Evolutionary conservation across 2,797 vertebrate species (phyloP), one percentile per base, ranked within the genome.

Genomic region (Spinus olivaceus): DNA sequence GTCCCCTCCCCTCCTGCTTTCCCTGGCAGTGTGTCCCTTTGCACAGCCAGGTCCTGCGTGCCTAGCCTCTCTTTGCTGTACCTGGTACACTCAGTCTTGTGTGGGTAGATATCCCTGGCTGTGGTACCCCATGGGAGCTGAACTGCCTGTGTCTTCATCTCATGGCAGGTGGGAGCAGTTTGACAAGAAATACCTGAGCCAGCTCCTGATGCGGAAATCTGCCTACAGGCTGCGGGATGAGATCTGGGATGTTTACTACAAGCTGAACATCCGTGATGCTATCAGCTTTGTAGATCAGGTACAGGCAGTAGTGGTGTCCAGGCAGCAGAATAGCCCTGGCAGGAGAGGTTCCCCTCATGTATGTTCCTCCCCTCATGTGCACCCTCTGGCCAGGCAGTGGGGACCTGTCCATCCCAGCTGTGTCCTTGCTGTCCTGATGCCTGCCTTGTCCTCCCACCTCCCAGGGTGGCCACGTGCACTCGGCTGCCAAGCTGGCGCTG

Each of bases 201-300:
- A 99, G 96, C 96, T 99, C 73, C 96, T 99, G 96, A 98, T 99
- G 98, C 98, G 99, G 95, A 99, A 99, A 95, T 99, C 99, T 11
- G 99, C 99, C 66, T 99, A 99, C 97, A 98, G 98, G 83, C 98
- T 98, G 84, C 98, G 98, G 96, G 99, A 99, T 14, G 99, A 99
- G 76, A 98, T 99, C 94, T 99, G 99, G 99, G 99, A 99, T 44
- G 99, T 99, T 14, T 99, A 99, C 92, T 99, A 99, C 98, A 99
- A 99, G 97, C 99, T 99, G 94, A 99, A 99, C 97, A 99, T 99
- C 97, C 97, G 99, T 17, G 99, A 99, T 59, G 99, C 99, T 79
- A 99, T 99, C 98, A 99, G 98, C 81, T 98, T 99, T 5, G 99
- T 99, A 1, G 99, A 99, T 94, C 99, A 99, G 99, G 99, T 99